phyloP scores from a whole-genome alignment of 2,888 invertebrate species.

The Morpho achilles region DNA sequence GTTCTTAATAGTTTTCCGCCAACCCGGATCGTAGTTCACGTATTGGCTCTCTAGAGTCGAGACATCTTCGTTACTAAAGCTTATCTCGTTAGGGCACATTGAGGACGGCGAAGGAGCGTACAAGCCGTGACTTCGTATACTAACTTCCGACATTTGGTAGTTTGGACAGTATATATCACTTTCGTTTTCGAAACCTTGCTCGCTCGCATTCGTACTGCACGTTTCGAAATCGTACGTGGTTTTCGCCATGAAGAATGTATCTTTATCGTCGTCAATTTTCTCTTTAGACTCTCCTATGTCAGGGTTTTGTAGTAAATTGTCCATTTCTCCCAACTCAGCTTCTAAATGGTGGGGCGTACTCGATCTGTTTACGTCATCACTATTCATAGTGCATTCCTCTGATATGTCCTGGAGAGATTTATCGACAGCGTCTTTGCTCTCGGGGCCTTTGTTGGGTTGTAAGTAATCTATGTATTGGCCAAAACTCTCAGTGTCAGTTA shows the following conservation, averaged over 20 bases:
- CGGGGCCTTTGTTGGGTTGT: slow-evolving; percentile 55
- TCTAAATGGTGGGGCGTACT: slow-evolving; percentile 52
- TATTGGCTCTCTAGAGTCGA: slow-evolving; percentile 75
- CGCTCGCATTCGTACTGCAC: slow-evolving; percentile 68
- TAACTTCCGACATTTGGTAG: slow-evolving; percentile 82
- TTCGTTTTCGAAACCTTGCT: slow-evolving; percentile 76
- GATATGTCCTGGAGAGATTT: slow-evolving; percentile 70
- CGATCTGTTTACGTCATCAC: slow-evolving; percentile 59
- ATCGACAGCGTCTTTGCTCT: slow-evolving; percentile 54
- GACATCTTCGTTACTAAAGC: slow-evolving; percentile 72
- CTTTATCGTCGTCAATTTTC: slow-evolving; percentile 59
- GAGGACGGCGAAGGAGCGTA: slow-evolving; percentile 81
- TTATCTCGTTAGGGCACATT: slow-evolving; percentile 73
- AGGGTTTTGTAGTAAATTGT: slow-evolving; percentile 51
- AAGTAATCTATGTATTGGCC: slow-evolving; percentile 71
- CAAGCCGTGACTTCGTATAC: slow-evolving; percentile 81
- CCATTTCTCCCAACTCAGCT: slow-evolving; percentile 45
- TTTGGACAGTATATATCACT: slow-evolving; percentile 81
- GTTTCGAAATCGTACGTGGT: slow-evolving; percentile 69
- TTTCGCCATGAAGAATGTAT: slow-evolving; percentile 63
- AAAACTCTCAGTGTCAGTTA: slow-evolving; percentile 73
- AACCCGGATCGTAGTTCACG: slow-evolving; percentile 78
- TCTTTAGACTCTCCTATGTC: slow-evolving; percentile 50
- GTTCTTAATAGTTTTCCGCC: slow-evolving; percentile 66
- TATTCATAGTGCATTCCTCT: slow-evolving; percentile 70